Base-by-base conservation (phyloP, 2,888 invertebrate species). In the Acanthoscelides obtectus region DNA sequence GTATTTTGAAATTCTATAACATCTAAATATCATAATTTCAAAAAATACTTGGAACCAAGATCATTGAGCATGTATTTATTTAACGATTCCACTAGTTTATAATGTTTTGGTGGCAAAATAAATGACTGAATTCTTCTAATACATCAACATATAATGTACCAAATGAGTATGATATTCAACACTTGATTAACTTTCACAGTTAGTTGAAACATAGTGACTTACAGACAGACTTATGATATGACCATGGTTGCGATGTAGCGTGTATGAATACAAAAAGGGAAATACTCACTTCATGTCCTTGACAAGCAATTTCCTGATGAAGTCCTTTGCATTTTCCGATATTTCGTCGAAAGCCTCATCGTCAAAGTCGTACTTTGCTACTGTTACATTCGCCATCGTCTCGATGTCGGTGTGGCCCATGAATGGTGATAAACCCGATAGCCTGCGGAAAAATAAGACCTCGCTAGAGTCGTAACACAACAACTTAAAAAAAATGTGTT, bases 351-450 rank as follows among this genome's bases (percentile, higher is more conserved):
- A 99, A 72, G 96, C 95, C 85, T 98, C 97, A 84, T 98, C 98
- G 80, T 98, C 97, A 85, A 95, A 99, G 87, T 99, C 98, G 86
- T 97, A 99, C 84, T 97, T 96, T 69, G 96, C 97, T 79, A 96
- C 92, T 1, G 98, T 98, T 27, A 99, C 98, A 85, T 99, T 99
- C n/a, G 96, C 95, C 94, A 99, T 96, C 8, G 99, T 99, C 86
- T 98, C 97, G 79, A 96, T 93, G 85, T 99, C 99, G 68, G 94
- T 96, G 83, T 97, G 96, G 0, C 99, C 99, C 96, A 99, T 97
- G 87, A 99, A 99, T 19, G 99, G 99, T 5, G 98, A 99, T 73
- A 99, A 87, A 4, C 99, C 99, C 45, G 98, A 98, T 80, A 99
- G 87, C 78, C 95, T 95, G 71, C 5, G 77, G 76, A 12, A 70